These are phyloP conservation scores for Crioceris asparagi DNA, from an alignment of 2,888 invertebrate genomes.

Conservation along the genomic window DNA sequence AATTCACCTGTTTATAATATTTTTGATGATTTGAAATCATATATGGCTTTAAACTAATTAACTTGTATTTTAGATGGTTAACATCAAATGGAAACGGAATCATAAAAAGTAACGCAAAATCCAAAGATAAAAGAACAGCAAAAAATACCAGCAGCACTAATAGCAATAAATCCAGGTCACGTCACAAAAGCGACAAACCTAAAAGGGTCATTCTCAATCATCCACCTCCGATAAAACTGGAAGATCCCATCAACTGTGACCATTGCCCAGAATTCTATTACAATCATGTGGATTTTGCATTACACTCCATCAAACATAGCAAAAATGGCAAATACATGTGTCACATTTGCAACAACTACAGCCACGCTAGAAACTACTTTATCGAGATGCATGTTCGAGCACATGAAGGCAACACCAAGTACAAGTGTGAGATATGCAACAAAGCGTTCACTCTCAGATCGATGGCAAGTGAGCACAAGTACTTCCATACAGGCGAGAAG, in stretches of 20 bases:
- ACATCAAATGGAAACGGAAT: too few species aligned
- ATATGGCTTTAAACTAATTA: too few species aligned
- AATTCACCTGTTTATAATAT: too few species aligned
- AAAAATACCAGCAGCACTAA: too few species aligned
- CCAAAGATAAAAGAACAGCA: constrained; percentile 4
- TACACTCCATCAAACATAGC: constrained; percentile 29
- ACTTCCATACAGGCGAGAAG: constrained; percentile 44
- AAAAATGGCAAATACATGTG: constrained; percentile 28
- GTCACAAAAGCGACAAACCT: constrained; percentile 13
- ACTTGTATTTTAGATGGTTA: too few species aligned
- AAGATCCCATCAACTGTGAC: constrained; percentile 31
- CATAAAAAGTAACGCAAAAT: too few species aligned
- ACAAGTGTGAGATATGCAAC: constrained; percentile 37
- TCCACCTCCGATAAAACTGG: constrained; percentile 15
- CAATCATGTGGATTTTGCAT: constrained; percentile 27
- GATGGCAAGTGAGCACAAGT: constrained; percentile 39
- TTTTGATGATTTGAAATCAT: too few species aligned
- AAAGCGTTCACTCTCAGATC: constrained; percentile 40
- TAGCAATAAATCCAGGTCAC: too few species aligned
- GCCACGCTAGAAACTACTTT: constrained; percentile 28
- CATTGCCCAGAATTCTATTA: constrained; percentile 29
- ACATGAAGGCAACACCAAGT: constrained; percentile 38
- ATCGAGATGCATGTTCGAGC: constrained; percentile 35
- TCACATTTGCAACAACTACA: constrained; percentile 28
- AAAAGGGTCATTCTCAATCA: constrained; percentile 16